phyloP scores from a whole-genome alignment of 2,797 vertebrate genomes.

The Eulemur coronatus region DNA sequence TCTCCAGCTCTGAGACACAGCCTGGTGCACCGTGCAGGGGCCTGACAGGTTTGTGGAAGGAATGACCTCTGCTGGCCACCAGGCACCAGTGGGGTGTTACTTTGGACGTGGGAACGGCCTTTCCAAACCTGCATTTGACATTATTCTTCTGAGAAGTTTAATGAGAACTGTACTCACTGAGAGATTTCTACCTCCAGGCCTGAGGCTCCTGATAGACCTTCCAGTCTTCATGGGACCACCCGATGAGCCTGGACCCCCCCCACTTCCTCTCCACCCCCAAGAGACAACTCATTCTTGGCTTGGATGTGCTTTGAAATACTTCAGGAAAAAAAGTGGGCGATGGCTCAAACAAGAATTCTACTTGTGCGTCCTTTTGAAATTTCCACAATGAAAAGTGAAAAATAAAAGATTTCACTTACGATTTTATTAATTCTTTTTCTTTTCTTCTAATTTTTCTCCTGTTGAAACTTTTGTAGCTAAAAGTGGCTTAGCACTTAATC shows the following conservation, averaged over 20 bases:
- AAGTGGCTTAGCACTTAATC: neutral
- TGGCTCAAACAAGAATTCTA: neutral
- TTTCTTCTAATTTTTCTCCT: neutral
- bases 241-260: fast-evolving
- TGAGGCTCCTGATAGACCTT: neutral
- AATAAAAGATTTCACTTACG: neutral
- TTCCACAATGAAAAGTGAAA: neutral
- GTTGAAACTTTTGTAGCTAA: neutral
- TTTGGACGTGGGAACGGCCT: neutral
- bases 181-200: neutral
- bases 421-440: neutral
- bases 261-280: neutral
- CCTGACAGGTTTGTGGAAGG: no score
- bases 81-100: neutral
- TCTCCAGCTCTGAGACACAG: neutral
- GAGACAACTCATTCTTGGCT: neutral
- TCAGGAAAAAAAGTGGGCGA: neutral
- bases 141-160: neutral
- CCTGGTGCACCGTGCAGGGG: neutral
- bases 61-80: neutral
- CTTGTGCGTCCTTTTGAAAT: neutral
- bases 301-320: neutral
- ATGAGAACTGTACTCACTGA: neutral
- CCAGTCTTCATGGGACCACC: neutral
- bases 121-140: neutral